phyloP scores from a whole-genome alignment of 2,113 vertebrate genomes.

The Argyrosomus japonicus region DNA sequence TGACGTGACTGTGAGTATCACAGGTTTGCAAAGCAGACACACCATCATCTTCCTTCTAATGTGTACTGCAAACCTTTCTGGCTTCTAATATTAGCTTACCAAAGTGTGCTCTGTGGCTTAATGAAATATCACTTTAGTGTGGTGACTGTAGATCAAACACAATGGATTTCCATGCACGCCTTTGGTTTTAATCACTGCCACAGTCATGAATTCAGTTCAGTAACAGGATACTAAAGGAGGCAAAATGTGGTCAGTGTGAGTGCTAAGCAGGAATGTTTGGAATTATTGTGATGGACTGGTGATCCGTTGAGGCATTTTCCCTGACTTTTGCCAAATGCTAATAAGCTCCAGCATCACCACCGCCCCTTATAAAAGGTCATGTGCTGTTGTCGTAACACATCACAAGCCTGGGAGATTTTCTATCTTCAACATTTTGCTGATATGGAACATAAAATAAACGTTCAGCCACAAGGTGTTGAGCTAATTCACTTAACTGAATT shows the following conservation, averaged over 20 bases:
- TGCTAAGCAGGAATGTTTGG: not conserved
- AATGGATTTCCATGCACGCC: not conserved
- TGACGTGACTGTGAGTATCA: not conserved
- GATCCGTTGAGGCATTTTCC: slow-evolving; percentile 4
- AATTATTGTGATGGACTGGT: not conserved
- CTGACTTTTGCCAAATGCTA: slow-evolving; percentile 12
- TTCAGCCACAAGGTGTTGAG: not conserved
- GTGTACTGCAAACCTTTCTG: not conserved
- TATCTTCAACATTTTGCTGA: not conserved
- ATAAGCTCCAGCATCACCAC: slow-evolving; percentile 2
- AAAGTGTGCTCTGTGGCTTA: not conserved
- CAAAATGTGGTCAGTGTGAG: not conserved
- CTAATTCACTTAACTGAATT: not conserved
- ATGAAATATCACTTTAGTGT: not conserved
- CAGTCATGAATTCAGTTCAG: not conserved
- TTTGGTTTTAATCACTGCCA: not conserved
- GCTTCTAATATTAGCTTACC: not conserved
- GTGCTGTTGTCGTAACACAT: slow-evolving; percentile 12
- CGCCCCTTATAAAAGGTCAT: slow-evolving; percentile 9
- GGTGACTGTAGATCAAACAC: not conserved
- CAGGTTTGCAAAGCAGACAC: not conserved
- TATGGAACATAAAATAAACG: too few relatives aligned
- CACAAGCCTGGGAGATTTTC: slow-evolving; percentile 1
- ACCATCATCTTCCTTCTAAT: not conserved
- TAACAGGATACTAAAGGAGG: not conserved